Base-by-base conservation (phyloP, 1,140 invertebrate species). In the Neodiprion virginianus region DNA sequence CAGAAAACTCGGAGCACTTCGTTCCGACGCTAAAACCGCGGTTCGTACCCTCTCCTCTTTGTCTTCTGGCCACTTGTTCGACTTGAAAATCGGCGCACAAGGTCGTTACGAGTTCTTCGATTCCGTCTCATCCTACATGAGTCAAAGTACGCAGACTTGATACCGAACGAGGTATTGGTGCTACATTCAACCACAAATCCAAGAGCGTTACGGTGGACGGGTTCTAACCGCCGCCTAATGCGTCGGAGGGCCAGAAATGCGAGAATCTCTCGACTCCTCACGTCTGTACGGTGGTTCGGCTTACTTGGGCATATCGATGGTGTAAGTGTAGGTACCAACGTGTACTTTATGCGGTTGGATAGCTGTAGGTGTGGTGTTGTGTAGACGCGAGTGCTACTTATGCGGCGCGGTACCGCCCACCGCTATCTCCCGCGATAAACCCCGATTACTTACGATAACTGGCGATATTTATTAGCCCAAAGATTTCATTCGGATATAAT, bases 401-500 rank as follows among this genome's bases (percentile, higher is more conserved):
- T 21, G 17, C 17, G 75, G 67, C 73, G 76, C 79, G 74, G 78
- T 75, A 75, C 77, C 76, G 76, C 72, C 71, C 75, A 53, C n/a
- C 69, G 79, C 78, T 81, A 84, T 83, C 17, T 21, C 82, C 74
- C 76, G 76, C 80, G 82, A 80, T 79, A 75, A 78, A 53, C 10
- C 72, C 77, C 79, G 75, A 79, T 81, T 83, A 81, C 79, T 77
- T 71, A 75, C 77, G 83, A 84, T 85, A 85, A 82, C 76, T 78
- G 17, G 17, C 76, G 75, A 77, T 84, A 86, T 86, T 84, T 86
- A 85, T 85, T 85, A 81, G 79, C 79, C 77, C 76, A 73, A 61
- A 85, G 84, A 84, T 86, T 82, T 83, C 82, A 84, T 84, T 84
- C 81, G 75, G 84, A 84, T 84, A 81, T 21, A 21, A 21, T 21